A percentile compares a stretch with the other conserved stretches of the same genome.
phyloP scores from a whole-genome alignment of 23 tunicate genomes.

The Clavelina lepadiformis region DNA sequence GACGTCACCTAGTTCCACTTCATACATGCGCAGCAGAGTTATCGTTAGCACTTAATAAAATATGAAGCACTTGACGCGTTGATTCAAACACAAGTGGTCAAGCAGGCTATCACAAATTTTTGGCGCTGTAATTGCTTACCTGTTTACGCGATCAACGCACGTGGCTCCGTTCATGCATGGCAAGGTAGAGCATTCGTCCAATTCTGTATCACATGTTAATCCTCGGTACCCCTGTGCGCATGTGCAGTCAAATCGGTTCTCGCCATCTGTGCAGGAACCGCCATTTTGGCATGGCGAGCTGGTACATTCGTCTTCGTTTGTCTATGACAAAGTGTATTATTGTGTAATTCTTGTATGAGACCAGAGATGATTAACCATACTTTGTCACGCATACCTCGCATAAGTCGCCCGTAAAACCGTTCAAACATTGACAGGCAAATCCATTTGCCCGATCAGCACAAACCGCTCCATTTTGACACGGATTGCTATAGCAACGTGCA shows the following conservation, averaged over 20 bases:
- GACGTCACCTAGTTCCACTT: neutral
- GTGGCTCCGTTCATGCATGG: constrained; percentile 27
- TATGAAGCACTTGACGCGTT: too few species aligned
- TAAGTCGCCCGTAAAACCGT: constrained; percentile 1
- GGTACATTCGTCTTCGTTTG: constrained; percentile 7
- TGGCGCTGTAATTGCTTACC: too few species aligned
- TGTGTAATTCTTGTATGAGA: too few species aligned
- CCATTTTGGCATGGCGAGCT: constrained; percentile 23
- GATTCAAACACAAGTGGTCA: too few species aligned
- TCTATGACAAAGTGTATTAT: too few species aligned
- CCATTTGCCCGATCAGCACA: constrained; percentile 12
- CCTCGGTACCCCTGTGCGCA: constrained; percentile 51
- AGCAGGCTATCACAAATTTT: too few species aligned
- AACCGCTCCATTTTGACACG: constrained; percentile 16
- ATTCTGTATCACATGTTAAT: constrained; percentile 21
- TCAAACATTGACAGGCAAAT: constrained; percentile 6
- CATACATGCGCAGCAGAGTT: neutral
- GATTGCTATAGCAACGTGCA: too few species aligned
- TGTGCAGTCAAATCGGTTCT: constrained; percentile 16
- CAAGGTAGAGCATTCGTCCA: constrained; percentile 19
- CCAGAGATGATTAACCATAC: neutral
- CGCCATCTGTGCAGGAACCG: constrained; percentile 18
- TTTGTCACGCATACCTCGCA: constrained; percentile 18
- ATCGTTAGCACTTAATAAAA: neutral
- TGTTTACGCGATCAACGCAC: constrained; percentile 13